Evolutionary conservation across 2,797 vertebrate species (phyloP), one percentile per base, ranked within the genome.

Genomic region (Lacerta agilis): DNA sequence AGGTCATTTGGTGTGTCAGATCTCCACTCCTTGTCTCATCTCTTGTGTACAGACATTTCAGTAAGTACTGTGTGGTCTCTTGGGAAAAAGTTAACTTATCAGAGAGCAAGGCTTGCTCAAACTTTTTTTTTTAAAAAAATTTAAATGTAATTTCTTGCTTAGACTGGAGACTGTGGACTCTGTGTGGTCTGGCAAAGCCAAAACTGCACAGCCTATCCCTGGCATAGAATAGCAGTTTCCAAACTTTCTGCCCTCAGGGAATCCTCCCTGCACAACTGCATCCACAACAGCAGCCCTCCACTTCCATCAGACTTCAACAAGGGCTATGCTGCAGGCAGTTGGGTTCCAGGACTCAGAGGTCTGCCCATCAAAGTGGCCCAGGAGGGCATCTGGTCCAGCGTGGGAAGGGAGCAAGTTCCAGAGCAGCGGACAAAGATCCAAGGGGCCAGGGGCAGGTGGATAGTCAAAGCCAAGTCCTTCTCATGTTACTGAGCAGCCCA

Each of bases 1-100:
- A 77, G 8, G 64, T 78, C 0, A 29, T 8, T 6, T 23, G 66
- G 6, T 58, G 75, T 64, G 27, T 27, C 41, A 58, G 29, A 84
- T 73, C 87, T 89, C 88, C 91, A 25, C 27, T 36, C 3, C 8
- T 55, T 84, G 0, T 0, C 29, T 55, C 33, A 3, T 55, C 93
- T 87, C 72, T 23, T 72, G 45, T 87, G 11, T 64, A 45, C 25
- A 76, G 10, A 36, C n/a, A 58, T 91, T 93, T 91, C 15, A 89
- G n/a, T 58, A 61, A 13, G 66, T 85, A 83, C 76, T 67, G 67
- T 43, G 5, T 55, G 81, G 20, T 33, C 15, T 85, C 79, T 90
- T 69, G 75, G 83, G 77, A 85, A 33, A 91, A 89, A 5, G 86
- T 83, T 64, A 66, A 41, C 45, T 82, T 91, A 88, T 9, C 20